Evolutionary conservation across 1,140 invertebrate species (phyloP).

Genomic region (Lucilia sericata): DNA sequence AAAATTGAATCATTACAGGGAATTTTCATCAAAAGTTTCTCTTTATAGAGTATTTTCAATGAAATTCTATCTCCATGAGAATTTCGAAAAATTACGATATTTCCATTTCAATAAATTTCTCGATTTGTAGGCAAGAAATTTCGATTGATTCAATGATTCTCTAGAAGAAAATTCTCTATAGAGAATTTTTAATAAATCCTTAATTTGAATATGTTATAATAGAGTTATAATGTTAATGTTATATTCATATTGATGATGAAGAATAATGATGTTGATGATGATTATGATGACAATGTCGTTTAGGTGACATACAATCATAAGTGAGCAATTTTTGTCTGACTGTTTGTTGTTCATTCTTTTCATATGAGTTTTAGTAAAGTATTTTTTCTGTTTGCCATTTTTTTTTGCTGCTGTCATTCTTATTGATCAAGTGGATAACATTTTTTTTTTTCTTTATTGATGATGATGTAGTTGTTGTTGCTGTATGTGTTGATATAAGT

Average conservation of each 20-base stretch:
- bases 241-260: neutral
- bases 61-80: too few relatives aligned
- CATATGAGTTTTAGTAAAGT: neutral
- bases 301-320: slow-evolving; percentile 29
- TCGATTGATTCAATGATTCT: too few relatives aligned
- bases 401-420: slow-evolving; percentile 3
- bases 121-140: too few relatives aligned
- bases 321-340: slow-evolving; percentile 22
- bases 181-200: too few relatives aligned
- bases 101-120: too few relatives aligned
- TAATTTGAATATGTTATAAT: too few relatives aligned
- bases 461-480: neutral
- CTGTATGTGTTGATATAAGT: neutral
- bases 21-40: too few relatives aligned
- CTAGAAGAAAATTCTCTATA: too few relatives aligned
- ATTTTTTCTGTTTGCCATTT: neutral
- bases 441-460: neutral
- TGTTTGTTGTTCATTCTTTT: neutral
- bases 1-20: too few relatives aligned
- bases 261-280: neutral
- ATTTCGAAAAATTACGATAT: too few relatives aligned
- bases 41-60: too few relatives aligned
- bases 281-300: slow-evolving; percentile 3
- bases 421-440: slow-evolving; percentile 24
- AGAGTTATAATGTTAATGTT: neutral